Evolutionary conservation across 2,113 vertebrate species (phyloP).

Genomic region (Scalopus aquaticus): DNA sequence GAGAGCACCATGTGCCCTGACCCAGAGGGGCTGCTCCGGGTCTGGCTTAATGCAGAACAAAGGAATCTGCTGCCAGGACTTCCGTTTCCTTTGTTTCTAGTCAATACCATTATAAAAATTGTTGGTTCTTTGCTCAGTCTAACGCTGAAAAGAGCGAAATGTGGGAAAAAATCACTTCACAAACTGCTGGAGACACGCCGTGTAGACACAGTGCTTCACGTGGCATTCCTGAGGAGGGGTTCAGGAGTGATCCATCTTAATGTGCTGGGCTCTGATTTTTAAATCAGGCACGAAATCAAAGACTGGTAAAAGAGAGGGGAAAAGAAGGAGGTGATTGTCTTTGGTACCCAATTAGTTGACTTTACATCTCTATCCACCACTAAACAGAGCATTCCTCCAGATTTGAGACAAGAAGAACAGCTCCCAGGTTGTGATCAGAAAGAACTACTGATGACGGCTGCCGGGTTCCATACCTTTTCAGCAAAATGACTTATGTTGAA

Average conservation of each 20-base stretch:
- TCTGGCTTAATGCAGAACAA: neutral
- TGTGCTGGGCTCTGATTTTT: neutral
- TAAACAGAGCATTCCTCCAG: neutral
- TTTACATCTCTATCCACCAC: neutral
- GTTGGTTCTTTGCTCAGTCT: neutral
- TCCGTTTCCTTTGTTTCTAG: neutral
- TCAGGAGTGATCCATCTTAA: neutral
- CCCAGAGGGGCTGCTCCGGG: neutral
- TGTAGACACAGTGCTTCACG: too few species aligned
- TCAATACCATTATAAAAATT: neutral
- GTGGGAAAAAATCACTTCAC: neutral
- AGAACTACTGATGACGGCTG: neutral
- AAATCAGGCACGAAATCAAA: neutral
- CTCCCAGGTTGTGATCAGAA: neutral
- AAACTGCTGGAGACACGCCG: neutral
- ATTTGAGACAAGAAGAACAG: neutral
- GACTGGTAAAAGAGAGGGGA: neutral
- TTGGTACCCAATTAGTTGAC: neutral
- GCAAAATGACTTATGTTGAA: neutral
- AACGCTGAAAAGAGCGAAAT: neutral
- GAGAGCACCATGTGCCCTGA: too few species aligned
- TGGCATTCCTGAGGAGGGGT: neutral
- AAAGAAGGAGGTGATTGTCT: neutral
- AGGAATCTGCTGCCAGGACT: neutral
- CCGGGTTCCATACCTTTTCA: too few species aligned